Conservation (phyloP, 2,888 invertebrate species). For the Cantharis rustica region DNA sequence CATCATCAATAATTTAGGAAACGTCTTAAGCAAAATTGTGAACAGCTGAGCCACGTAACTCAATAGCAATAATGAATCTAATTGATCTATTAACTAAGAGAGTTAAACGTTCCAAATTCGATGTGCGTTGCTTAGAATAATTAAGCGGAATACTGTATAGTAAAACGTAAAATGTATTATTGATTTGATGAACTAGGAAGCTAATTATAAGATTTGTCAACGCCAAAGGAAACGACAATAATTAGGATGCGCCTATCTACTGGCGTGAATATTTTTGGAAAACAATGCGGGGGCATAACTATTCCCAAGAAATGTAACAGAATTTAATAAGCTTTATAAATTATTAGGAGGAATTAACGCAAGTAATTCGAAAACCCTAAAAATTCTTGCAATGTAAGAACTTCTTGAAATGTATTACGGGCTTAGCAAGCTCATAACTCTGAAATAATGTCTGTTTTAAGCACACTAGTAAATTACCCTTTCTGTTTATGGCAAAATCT, state of each 20-base stretch:
- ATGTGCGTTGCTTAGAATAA: slow-evolving; percentile 23
- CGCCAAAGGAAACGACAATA: neutral
- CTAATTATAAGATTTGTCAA: neutral
- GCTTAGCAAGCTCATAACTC: slow-evolving; percentile 29
- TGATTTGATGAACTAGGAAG: neutral
- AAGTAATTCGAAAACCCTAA: slow-evolving; percentile 27
- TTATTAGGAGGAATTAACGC: slow-evolving; percentile 23
- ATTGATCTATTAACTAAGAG: slow-evolving; percentile 28
- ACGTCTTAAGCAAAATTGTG: slow-evolving; percentile 14
- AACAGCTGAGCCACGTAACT: slow-evolving; percentile 28
- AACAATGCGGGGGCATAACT: neutral
- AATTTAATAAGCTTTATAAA: slow-evolving; percentile 27
- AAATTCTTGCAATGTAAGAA: slow-evolving; percentile 28
- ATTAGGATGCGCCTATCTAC: neutral
- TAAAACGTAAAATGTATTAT: neutral
- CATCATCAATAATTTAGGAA: slow-evolving; percentile 30
- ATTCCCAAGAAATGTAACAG: slow-evolving; percentile 4
- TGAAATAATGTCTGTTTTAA: slow-evolving; percentile 30
- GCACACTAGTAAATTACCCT: slow-evolving; percentile 28
- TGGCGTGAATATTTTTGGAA: neutral
- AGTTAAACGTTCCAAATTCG: slow-evolving; percentile 21
- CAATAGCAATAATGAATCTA: slow-evolving; percentile 31
- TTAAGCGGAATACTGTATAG: slow-evolving; percentile 13
- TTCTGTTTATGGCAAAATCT: slow-evolving; percentile 31
- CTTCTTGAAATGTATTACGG: slow-evolving; percentile 28